A percentile compares a stretch with the other conserved stretches of the same genome.
These are phyloP conservation scores for Urocyon cinereoargenteus DNA, from an alignment of 2,797 vertebrate genomes.

Conservation along the genomic window DNA sequence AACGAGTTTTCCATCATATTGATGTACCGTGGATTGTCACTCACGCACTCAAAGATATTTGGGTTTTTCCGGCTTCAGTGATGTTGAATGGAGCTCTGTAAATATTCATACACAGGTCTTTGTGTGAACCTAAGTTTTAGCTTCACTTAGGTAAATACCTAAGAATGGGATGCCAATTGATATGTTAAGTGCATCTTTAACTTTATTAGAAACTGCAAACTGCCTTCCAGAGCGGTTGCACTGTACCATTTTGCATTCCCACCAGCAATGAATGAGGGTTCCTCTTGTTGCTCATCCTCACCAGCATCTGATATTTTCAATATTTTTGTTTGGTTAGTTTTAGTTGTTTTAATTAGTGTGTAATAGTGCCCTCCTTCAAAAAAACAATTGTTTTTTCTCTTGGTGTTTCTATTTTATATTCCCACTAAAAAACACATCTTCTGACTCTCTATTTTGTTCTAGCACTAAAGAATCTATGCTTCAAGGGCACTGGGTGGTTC, in stretches of 20 bases:
- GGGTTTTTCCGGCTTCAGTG: not conserved
- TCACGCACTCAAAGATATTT: not conserved
- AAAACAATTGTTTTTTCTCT: not conserved
- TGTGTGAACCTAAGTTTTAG: not conserved
- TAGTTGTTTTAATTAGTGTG: not conserved
- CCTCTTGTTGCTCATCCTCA: not conserved
- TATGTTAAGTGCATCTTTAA: not conserved
- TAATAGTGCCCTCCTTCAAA: not conserved
- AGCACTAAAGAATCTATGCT: not conserved
- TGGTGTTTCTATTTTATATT: not conserved
- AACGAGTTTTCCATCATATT: not conserved
- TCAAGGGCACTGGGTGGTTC: too few relatives aligned
- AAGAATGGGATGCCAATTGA: not conserved
- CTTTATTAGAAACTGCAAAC: not conserved
- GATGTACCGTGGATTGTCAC: not conserved
- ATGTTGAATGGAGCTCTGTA: not conserved
- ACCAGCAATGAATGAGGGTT: not conserved
- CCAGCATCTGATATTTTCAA: not conserved
- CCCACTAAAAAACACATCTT: not conserved
- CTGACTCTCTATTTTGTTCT: not conserved
- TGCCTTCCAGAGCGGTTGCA: not conserved
- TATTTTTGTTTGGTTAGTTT: not conserved
- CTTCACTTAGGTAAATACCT: conserved; percentile 24
- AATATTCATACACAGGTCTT: not conserved
- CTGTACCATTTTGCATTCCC: not conserved